Evolutionary conservation across 1,140 invertebrate species (phyloP).

Genomic region (Monomorium pharaonis): DNA sequence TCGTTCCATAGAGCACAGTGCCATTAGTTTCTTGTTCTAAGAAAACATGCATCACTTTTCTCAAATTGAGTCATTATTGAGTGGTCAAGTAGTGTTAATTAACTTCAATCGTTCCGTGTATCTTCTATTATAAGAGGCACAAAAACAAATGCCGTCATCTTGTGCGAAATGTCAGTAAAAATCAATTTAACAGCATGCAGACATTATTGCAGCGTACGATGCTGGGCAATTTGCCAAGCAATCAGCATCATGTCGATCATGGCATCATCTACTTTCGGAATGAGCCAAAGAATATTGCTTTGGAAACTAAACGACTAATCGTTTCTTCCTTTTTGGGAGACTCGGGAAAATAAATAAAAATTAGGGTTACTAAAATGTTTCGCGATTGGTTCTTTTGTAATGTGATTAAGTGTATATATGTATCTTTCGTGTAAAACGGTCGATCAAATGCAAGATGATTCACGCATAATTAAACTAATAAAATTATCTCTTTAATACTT

Average conservation of each 20-base stretch:
- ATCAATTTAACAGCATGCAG: constrained; percentile 65
- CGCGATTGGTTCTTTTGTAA: neutral
- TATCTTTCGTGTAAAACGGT: neutral
- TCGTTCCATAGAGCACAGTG: constrained; percentile 58
- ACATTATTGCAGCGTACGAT: constrained; percentile 51
- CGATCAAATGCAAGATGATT: constrained; percentile 28
- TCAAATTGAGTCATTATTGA: constrained; percentile 6
- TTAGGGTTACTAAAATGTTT: neutral
- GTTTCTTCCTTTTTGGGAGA: neutral
- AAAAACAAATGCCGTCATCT: constrained; percentile 22
- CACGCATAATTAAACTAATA: neutral
- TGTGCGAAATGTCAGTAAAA: constrained; percentile 28
- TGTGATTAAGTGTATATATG: neutral
- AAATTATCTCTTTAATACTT: constrained; percentile 1
- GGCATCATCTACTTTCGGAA: neutral
- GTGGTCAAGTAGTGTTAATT: neutral
- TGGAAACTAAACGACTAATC: constrained; percentile 1
- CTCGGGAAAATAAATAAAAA: constrained; percentile 7
- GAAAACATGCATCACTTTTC: constrained; percentile 34
- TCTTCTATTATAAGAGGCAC: neutral
- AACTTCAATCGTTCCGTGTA: neutral
- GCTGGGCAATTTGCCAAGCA: constrained; percentile 45
- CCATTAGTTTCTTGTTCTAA: constrained; percentile 59
- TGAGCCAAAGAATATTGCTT: neutral
- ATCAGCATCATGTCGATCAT: neutral